These are phyloP conservation scores for Hippopotamus amphibius DNA, from an alignment of 2,113 vertebrate genomes.

Conservation along the genomic window DNA sequence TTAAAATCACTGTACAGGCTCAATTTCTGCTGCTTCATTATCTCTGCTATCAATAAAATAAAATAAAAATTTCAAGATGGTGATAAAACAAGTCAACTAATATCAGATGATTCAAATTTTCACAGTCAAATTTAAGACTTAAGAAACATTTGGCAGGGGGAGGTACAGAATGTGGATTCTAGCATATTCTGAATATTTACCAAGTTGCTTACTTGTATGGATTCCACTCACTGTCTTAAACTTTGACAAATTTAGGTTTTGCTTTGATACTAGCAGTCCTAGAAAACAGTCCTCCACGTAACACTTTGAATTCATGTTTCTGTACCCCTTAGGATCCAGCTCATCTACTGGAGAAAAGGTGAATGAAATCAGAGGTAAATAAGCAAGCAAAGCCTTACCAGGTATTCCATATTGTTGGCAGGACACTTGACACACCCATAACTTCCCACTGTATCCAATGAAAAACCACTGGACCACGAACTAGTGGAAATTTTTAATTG, in stretches of 20 bases:
- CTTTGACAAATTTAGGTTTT: slow-evolving; percentile 33
- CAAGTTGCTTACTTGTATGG: neutral
- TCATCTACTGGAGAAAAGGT: neutral
- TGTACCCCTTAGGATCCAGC: neutral
- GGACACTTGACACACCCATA: slow-evolving; percentile 97
- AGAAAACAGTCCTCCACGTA: neutral
- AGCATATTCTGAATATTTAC: neutral
- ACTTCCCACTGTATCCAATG: slow-evolving; percentile 97
- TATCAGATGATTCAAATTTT: slow-evolving; percentile 47
- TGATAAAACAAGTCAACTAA: neutral
- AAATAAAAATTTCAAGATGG: slow-evolving; percentile 42
- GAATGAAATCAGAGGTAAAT: neutral
- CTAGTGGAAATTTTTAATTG: slow-evolving; percentile 97
- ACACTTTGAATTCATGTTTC: slow-evolving; percentile 18
- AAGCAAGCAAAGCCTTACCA: slow-evolving; percentile 88
- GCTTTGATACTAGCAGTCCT: neutral
- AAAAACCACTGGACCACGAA: slow-evolving; percentile 94
- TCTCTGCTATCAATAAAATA: slow-evolving; percentile 11
- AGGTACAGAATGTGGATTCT: neutral
- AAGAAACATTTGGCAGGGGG: neutral
- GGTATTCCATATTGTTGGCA: slow-evolving; percentile 91
- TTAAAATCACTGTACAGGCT: neutral
- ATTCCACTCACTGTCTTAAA: neutral
- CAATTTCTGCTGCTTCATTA: slow-evolving; percentile 1
- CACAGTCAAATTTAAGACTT: neutral